Base-by-base conservation (phyloP, 2,113 vertebrate genomes). In the Seriola rivoliana region DNA sequence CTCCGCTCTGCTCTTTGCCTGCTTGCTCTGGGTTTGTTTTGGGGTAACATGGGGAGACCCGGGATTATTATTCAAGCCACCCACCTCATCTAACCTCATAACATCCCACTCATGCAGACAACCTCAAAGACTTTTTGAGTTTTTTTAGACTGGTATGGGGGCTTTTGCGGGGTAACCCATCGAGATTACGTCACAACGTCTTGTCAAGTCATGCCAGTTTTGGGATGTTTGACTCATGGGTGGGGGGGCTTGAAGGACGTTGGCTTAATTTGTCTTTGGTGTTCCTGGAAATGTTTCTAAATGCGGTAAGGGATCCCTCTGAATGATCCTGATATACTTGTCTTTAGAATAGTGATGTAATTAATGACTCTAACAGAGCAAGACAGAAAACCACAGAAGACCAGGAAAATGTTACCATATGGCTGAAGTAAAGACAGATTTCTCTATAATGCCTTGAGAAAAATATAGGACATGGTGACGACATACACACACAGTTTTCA, bases 321-420 rank as follows among this genome's bases (percentile, higher is more conserved):
- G 88, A 91, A 88, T 84, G 86, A 85, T 91, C 77, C 82, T 94
- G 91, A 93, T 93, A 75, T 90, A 93, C 85, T 88, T 82, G 75
- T 92, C 90, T 93, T 86, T 82, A 83, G 89, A 84, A 85, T 83
- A 91, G 90, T 94, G 94, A 96, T 93, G 94, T 95, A 93, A 95
- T 95, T 92, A 95, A 96, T 95, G 93, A 92, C 91, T 95, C 68
- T 80, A 94, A 80, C 94, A 95, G 91, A 85, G 79, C 80, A 82
- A 86, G 87, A 84, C 88, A 80, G 80, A 85, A 88, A 92, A 88
- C 93, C 94, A 83, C 92, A 93, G 84, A 75, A 78, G 87, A 81
- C 77, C 66, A 66, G 85, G 82, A 92, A 95, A 95, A 93, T 88
- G 86, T 85, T 93, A 93, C 94, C 94, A 95, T 94, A 94, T 95